These are phyloP conservation scores for Cyprinodon diabolis DNA, from an alignment of 2,797 vertebrate genomes.

Conservation along the genomic window DNA sequence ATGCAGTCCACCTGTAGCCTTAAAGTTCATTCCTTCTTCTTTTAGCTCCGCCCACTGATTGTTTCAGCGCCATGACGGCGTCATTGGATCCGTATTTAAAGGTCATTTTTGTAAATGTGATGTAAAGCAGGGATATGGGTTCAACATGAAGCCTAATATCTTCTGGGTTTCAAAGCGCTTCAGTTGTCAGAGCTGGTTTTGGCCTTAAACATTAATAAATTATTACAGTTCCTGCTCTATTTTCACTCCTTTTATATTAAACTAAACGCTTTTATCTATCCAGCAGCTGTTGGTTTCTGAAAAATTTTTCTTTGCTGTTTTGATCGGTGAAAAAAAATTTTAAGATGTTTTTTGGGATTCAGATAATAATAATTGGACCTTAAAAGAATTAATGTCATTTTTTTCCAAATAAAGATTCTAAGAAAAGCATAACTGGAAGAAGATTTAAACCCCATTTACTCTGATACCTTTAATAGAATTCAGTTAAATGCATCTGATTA, in stretches of 20 bases:
- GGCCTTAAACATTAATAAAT: slow-evolving; percentile 67
- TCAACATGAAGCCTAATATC: slow-evolving; percentile 35
- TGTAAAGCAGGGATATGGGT: slow-evolving; percentile 20
- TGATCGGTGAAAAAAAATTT: background rate
- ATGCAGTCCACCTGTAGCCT: slow-evolving; percentile 57
- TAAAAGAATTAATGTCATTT: too few species aligned
- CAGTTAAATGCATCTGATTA: too few species aligned
- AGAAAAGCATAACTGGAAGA: too few species aligned
- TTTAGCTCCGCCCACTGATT: slow-evolving; percentile 45
- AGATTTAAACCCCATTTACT: too few species aligned
- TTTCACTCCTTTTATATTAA: slow-evolving; percentile 72
- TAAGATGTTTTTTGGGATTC: background rate
- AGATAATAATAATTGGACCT: background rate
- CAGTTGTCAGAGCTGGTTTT: slow-evolving; percentile 59
- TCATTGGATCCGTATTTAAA: slow-evolving; percentile 30
- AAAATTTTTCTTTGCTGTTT: background rate
- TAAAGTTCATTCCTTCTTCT: slow-evolving; percentile 34
- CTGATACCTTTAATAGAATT: too few species aligned
- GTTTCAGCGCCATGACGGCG: slow-evolving; percentile 24
- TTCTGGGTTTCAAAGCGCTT: slow-evolving; percentile 54
- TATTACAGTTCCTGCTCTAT: slow-evolving; percentile 64
- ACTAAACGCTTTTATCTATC: slow-evolving; percentile 49
- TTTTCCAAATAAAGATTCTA: too few species aligned
- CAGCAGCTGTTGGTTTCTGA: slow-evolving; percentile 1
- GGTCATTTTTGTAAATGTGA: slow-evolving; percentile 6